Conservation (phyloP, 2,888 invertebrate species). For the Caenorhabditis angaria region DNA sequence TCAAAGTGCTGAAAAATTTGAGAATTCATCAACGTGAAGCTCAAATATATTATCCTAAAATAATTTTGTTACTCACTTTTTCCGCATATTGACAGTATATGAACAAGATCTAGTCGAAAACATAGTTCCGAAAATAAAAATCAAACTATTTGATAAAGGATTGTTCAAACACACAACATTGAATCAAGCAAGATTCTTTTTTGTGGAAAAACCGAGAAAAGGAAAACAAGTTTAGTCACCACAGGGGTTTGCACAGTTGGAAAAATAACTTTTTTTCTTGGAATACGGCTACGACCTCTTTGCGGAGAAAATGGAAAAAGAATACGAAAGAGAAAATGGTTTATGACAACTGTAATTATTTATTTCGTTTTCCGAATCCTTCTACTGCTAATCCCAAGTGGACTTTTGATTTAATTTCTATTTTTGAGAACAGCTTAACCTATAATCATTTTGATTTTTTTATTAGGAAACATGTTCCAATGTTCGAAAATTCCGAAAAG, state of each 20-base stretch:
- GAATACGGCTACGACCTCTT: constrained; percentile 34
- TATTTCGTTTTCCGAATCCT: not conserved
- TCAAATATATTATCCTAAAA: not conserved
- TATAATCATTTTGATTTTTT: not conserved
- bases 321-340: constrained; percentile 9
- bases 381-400: not conserved
- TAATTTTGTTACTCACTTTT: constrained; percentile 24
- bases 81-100: constrained; percentile 35
- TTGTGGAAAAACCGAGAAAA: constrained; percentile 6
- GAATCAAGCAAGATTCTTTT: not conserved
- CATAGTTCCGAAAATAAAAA: constrained; percentile 20
- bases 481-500: not conserved
- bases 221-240: constrained; percentile 14
- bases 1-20: constrained; percentile 47
- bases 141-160: not conserved
- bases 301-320: constrained; percentile 7
- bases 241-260: constrained; percentile 47
- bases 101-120: constrained; percentile 40
- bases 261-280: constrained; percentile 13
- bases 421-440: not conserved
- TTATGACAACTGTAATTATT: not conserved
- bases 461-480: not conserved
- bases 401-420: not conserved
- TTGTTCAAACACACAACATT: not conserved
- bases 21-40: not conserved